phyloP scores from a whole-genome alignment of 2,113 vertebrate species.

The Chaetorhynchus papuensis region DNA sequence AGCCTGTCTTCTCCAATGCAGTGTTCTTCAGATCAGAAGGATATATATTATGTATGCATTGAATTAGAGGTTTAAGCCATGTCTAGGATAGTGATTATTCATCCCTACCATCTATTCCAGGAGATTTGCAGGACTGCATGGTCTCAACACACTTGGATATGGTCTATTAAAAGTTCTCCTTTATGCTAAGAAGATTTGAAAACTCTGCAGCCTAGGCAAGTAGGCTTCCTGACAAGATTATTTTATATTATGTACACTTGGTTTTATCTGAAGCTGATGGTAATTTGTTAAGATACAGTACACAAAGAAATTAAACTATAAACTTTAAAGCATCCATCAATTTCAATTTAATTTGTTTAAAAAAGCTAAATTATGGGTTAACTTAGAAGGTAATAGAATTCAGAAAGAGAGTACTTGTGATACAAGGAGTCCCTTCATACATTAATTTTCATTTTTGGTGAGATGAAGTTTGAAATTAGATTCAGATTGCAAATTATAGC shows the following conservation, averaged over 20 bases:
- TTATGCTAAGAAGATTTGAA: slow-evolving; percentile 30
- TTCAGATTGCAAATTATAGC: slow-evolving; percentile 77
- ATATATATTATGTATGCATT: not conserved
- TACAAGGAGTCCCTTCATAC: slow-evolving; percentile 50
- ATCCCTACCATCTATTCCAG: not conserved
- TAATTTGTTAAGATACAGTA: slow-evolving; percentile 25
- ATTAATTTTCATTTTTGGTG: slow-evolving; percentile 74
- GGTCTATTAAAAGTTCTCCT: slow-evolving; percentile 1
- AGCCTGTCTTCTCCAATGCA: not conserved
- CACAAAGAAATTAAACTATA: slow-evolving; percentile 40
- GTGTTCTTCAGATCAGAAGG: not conserved
- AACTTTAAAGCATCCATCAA: slow-evolving; percentile 52
- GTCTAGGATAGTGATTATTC: not conserved
- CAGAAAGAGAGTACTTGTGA: slow-evolving; percentile 33
- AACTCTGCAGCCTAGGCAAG: not conserved
- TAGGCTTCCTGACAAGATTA: slow-evolving; percentile 1
- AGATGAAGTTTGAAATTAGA: slow-evolving; percentile 76
- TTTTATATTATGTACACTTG: slow-evolving; percentile 10
- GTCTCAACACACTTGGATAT: not conserved
- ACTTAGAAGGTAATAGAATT: slow-evolving; percentile 49
- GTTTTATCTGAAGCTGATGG: not conserved
- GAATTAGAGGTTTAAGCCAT: not conserved
- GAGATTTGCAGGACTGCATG: not conserved
- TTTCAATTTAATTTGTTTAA: slow-evolving; percentile 56
- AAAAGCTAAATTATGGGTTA: slow-evolving; percentile 54